These are phyloP conservation scores for Nesometra sesokonis DNA, from an alignment of 35 echinoderm and acorn worm genomes.

Conservation along the genomic window DNA sequence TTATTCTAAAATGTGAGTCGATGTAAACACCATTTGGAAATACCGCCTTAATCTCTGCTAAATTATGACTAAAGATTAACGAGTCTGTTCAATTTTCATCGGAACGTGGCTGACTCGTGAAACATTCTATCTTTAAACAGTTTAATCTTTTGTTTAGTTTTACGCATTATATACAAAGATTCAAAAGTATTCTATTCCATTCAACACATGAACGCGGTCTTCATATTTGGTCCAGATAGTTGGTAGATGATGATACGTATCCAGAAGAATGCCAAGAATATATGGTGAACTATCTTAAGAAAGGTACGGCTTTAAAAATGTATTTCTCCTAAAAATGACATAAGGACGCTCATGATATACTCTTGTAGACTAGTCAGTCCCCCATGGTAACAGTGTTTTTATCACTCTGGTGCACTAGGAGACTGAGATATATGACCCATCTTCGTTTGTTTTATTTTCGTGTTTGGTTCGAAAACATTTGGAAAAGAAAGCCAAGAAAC, in stretches of 20 bases:
- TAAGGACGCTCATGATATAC: no score
- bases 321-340: no score
- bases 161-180: conserved; percentile 98
- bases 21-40: conserved; percentile 85
- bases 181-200: conserved; percentile 89
- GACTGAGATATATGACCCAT: no score
- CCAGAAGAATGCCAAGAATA: conserved; percentile 94
- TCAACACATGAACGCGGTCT: conserved; percentile 63
- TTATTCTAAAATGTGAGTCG: conserved; percentile 77
- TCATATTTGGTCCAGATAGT: conserved; percentile 94
- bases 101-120: conserved; percentile 55
- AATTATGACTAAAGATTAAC: conserved; percentile 95
- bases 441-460: no score
- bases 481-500: no score
- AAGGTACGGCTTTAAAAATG: no score
- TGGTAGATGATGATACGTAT: conserved; percentile 89
- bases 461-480: no score
- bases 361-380: no score
- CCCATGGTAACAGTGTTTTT: no score
- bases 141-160: conserved; percentile 82
- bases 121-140: conserved; percentile 98
- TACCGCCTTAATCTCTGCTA: conserved; percentile 84
- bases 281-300: no score
- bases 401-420: no score
- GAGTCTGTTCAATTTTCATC: conserved; percentile 79